These are phyloP conservation scores for Turritopsis rubra DNA, from an alignment of 30 jellyfish, hydroid and myxozoan genomes.

Conservation along the genomic window DNA sequence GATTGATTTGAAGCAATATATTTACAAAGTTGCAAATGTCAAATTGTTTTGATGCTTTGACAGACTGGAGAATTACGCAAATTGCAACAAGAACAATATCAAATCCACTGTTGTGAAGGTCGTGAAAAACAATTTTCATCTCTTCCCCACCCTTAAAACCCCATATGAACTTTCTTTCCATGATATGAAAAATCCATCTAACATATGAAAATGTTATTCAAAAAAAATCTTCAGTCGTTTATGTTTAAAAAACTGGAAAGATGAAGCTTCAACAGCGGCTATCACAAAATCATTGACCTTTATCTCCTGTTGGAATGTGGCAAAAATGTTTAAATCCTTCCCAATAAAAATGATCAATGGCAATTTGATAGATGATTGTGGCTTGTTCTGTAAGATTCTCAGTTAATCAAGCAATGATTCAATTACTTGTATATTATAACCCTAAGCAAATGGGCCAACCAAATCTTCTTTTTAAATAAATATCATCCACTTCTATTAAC, in stretches of 20 bases:
- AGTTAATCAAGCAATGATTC: too few relatives aligned
- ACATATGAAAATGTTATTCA: not conserved
- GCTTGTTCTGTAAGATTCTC: too few relatives aligned
- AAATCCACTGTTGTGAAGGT: conserved; percentile 1
- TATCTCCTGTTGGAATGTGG: not conserved
- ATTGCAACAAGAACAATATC: not conserved
- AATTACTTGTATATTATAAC: too few relatives aligned
- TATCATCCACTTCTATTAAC: too few relatives aligned
- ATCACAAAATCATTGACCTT: not conserved
- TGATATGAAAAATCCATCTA: not conserved
- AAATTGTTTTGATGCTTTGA: not conserved
- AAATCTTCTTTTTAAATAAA: too few relatives aligned
- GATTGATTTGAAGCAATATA: not conserved
- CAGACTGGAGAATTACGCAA: not conserved
- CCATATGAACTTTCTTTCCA: not conserved
- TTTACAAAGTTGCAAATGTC: not conserved
- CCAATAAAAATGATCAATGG: not conserved
- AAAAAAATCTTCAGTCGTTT: not conserved
- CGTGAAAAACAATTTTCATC: not conserved
- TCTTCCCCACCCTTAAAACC: not conserved
- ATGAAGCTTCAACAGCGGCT: not conserved
- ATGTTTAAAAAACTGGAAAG: not conserved
- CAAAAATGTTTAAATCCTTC: not conserved
- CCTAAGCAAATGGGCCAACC: too few relatives aligned
- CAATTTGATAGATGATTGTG: too few relatives aligned